Evolutionary conservation across 2,888 invertebrate genomes (phyloP), one percentile per base, ranked within the genome.

Genomic region (Sacculina carcini): DNA sequence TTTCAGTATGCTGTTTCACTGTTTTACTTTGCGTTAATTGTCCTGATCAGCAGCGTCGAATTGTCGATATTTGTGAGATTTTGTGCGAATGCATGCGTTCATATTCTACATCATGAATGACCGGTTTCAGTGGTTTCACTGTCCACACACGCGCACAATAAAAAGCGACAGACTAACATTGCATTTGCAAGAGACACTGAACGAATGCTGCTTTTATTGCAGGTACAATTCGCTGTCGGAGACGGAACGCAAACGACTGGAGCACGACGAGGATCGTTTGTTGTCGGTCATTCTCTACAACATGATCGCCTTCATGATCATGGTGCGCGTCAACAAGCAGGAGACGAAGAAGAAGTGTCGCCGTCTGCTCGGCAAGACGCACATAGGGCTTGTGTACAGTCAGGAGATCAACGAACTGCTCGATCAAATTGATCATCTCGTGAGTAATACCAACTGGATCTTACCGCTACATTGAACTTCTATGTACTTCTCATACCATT

Each of bases 191-290:
- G 14, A 19, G n/a, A 34, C 14, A 14, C 14, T 19, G 39, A 19
- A 3, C 19, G 9, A 3, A 9, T 34, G 26, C 12, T 14, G 10
- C 38, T 48, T 7, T 42, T 29, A 42, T 53, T 57, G 2, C 58
- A 74, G 76, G 59, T 94, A 94, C 68, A 87, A 85, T 63, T 78
- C 81, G 51, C 69, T 94, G 52, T 87, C 89, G 62, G 89, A 89
- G 50, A 85, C 84, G 24, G 87, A 89, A 62, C 71, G 84, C 51
- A 94, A 96, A 66, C 75, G 96, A 5, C 69, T 99, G 39, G 98
- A 99, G 62, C 86, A 94, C 60, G 98, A 99, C 63, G 98, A 99
- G 64, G 98, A 99, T 66, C 74, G 92, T 52, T 68, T 99, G 34
- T 67, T 99, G 49, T 86, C 94, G 3, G 90, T 90, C 2, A 81